Base-by-base conservation (phyloP, 2,888 invertebrate genomes). In the Spodoptera littoralis region DNA sequence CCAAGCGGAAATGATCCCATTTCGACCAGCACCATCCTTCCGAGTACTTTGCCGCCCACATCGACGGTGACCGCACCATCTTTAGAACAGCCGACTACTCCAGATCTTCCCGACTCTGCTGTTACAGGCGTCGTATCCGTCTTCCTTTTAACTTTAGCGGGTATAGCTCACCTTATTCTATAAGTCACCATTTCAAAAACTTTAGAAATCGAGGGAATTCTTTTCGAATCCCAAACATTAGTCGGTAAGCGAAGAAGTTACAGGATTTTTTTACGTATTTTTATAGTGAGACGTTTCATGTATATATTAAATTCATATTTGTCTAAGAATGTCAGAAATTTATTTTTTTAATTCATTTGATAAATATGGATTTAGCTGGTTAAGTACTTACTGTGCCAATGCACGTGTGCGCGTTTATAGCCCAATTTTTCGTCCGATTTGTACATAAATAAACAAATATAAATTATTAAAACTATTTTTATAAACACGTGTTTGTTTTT, bases 61-160 rank as follows among this genome's bases (percentile, higher is more conserved):
- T 11, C 42, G 1, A 52, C 63, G 2, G 36, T 43, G 9, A 0
- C 55, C 6, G 54, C 70, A 1, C 79, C 84, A 0, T 47, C 68
- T 0, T 41, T 90, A 0, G 55, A 62, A 0, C 70, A 88, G 51
- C 92, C 92, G 0, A 65, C 58, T 0, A 88, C 90, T 1, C 93
- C 94, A 0, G 51, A 50, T 0, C 60, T 92, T 12, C 52, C 81
- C 1, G 84, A 67, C 30, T 89, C 92, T 8, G 92, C 93, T 6
- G 77, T 71, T 2, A 84, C 88, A 0, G 74, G 84, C 1, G 77
- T 82, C 18, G 13, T 88, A 0, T 92, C 94, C 30, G 42, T 85
- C 9, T 60, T 85, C 8, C 59, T 84, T 4, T 43, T 92, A 9
- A 52, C 81, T 12, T 43, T 87, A 2, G 87, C 88, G 30, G 74